Percentiles rank a stretch among this genome's conserved stretches.
These are phyloP conservation scores for Phrynosoma blainvillii DNA, from an alignment of 2,113 vertebrate species.

Conservation along the genomic window DNA sequence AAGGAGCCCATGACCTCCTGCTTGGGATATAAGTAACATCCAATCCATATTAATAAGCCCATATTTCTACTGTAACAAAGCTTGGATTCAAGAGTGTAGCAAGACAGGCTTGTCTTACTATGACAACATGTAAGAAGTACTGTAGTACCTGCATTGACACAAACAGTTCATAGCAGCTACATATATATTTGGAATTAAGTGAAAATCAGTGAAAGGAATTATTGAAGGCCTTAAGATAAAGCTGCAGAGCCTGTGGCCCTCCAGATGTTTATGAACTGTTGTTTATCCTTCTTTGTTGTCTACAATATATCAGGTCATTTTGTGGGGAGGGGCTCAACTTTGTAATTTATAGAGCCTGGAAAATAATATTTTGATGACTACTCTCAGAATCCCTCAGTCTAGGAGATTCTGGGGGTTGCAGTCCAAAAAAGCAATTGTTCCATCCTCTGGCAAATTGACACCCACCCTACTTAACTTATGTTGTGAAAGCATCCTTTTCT, in stretches of 20 bases:
- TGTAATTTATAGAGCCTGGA: too few species aligned
- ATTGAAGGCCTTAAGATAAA: not conserved
- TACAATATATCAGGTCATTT: too few species aligned
- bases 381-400: too few species aligned
- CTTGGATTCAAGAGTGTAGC: not conserved
- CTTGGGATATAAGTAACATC: fast-evolving
- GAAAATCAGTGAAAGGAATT: not conserved
- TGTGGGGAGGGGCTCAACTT: too few species aligned
- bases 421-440: too few species aligned
- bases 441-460: too few species aligned
- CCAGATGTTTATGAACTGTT: too few species aligned
- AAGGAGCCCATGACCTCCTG: not conserved
- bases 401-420: too few species aligned
- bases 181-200: too few species aligned
- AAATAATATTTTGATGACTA: too few species aligned
- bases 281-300: too few species aligned
- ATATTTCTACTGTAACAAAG: not conserved
- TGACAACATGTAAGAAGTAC: not conserved
- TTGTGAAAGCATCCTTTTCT: not conserved
- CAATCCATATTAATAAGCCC: not conserved
- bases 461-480: not conserved
- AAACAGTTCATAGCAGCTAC: not conserved
- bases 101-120: not conserved
- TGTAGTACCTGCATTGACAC: not conserved
- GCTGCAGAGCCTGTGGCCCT: too few species aligned